Evolutionary conservation across 1,140 invertebrate genomes (phyloP).

Genomic region (Anastrepha obliqua): DNA sequence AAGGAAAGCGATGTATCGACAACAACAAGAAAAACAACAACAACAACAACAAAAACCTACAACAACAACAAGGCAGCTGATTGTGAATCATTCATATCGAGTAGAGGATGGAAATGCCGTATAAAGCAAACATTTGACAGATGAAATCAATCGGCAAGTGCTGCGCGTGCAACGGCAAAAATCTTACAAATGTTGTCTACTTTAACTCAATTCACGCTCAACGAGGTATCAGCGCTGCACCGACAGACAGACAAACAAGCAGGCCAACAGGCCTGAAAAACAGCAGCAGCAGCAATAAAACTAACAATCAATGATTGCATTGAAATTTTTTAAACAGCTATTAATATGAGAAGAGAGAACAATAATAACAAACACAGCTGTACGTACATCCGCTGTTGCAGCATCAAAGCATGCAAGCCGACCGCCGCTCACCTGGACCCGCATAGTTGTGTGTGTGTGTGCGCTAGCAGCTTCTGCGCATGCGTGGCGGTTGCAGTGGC

Average conservation of each 20-base stretch:
- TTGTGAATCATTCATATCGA: background rate
- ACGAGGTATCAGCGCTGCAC: background rate
- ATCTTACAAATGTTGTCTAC: conserved; percentile 53
- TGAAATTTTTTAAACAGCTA: conserved; percentile 13
- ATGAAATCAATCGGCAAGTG: conserved; percentile 1
- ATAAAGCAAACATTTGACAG: conserved; percentile 11
- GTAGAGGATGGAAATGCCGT: background rate
- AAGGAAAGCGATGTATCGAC: background rate
- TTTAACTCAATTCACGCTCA: conserved; percentile 40
- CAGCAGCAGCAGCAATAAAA: background rate
- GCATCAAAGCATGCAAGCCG: conserved; percentile 42
- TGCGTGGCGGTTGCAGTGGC: background rate
- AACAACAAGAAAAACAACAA: background rate
- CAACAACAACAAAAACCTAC: background rate
- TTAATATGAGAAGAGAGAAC: conserved; percentile 1
- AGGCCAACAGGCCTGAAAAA: background rate
- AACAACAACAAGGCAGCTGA: background rate
- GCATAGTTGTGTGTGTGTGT: background rate
- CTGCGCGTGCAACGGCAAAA: conserved; percentile 20
- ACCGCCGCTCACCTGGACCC: background rate
- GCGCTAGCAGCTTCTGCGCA: background rate
- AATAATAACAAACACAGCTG: background rate
- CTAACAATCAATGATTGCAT: background rate
- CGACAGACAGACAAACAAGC: background rate
- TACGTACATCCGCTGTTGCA: background rate